Percentiles rank a stretch among this genome's conserved stretches.
Evolutionary conservation across 2,888 invertebrate genomes (phyloP).

Genomic region (Cosmia pyralina): DNA sequence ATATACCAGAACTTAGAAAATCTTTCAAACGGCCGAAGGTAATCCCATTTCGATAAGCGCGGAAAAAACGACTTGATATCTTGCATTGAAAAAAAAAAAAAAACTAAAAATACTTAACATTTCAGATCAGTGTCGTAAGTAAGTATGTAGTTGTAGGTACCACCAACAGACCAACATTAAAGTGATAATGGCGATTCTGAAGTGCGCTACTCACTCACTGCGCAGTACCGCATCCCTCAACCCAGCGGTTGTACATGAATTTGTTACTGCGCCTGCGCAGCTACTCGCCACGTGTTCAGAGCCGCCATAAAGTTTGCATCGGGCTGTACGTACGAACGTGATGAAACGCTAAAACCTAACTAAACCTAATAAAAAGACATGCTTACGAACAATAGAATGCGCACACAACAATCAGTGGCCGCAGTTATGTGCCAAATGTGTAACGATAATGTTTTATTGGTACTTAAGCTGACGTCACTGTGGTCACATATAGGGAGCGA

Average conservation of each 20-base stretch:
- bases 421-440: slow-evolving; percentile 51
- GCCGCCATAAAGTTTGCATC: not conserved
- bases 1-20: not conserved
- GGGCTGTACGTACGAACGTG: slow-evolving; percentile 14
- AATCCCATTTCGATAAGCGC: no score
- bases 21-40: no score
- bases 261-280: not conserved
- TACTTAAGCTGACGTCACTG: slow-evolving; percentile 42
- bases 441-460: slow-evolving; percentile 55
- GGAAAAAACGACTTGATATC: no score
- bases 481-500: not conserved
- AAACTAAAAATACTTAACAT: not conserved
- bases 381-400: slow-evolving; percentile 42
- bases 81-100: no score
- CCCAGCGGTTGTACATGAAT: not conserved
- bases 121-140: not conserved
- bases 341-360: slow-evolving; percentile 24
- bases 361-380: slow-evolving; percentile 42
- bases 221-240: not conserved
- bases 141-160: not conserved
- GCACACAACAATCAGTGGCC: slow-evolving; percentile 34
- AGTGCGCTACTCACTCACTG: no score
- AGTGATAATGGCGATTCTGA: no score
- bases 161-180: no score
- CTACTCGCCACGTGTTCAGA: not conserved